Conservation (phyloP, 2,888 invertebrate genomes). For the Orthosia cruda region DNA sequence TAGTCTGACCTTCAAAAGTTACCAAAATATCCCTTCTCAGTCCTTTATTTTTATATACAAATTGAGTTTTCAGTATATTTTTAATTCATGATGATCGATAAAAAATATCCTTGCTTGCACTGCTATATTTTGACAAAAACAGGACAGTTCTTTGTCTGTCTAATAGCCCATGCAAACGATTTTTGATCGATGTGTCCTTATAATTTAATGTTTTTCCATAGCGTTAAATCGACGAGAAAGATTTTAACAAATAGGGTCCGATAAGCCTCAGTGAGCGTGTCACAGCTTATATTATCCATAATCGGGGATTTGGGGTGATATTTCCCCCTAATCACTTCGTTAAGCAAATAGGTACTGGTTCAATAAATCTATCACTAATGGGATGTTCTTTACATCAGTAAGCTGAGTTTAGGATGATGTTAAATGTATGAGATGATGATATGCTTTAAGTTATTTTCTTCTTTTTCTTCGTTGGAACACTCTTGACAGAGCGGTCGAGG, state of each 20-base stretch:
- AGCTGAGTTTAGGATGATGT: neutral
- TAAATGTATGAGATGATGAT: no score
- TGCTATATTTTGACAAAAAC: neutral
- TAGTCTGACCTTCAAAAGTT: no score
- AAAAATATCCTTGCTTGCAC: no score
- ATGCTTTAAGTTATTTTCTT: no score
- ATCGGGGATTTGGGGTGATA: conserved; percentile 9
- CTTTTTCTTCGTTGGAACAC: no score
- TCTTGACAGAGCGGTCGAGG: no score
- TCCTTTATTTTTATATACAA: no score
- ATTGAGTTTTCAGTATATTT: no score
- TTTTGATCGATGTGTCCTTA: neutral
- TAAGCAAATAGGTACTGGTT: neutral
- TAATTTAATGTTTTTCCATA: neutral
- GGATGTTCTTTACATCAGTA: neutral
- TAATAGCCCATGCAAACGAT: neutral
- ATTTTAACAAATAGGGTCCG: conserved; percentile 25
- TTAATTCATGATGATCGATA: no score
- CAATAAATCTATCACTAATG: neutral
- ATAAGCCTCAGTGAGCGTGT: conserved; percentile 25
- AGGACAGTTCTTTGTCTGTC: no score
- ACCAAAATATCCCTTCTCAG: no score
- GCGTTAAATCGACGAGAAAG: conserved; percentile 9
- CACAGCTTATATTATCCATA: conserved; percentile 4
- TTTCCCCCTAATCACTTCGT: neutral